Base-by-base conservation (phyloP, 2,113 vertebrate genomes). In the Zosterops hypoxanthus region DNA sequence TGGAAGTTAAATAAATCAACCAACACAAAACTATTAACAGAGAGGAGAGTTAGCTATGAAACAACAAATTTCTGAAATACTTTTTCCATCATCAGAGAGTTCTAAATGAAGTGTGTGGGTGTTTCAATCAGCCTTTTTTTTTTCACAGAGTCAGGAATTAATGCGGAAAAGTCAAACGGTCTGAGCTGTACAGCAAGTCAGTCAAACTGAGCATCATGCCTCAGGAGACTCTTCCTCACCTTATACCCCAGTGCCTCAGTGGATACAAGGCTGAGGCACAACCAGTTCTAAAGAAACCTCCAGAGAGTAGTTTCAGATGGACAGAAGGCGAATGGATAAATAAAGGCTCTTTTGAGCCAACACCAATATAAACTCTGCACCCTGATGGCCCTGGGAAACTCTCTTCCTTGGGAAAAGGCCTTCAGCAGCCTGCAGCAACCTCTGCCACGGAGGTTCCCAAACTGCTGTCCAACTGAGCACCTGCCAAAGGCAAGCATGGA, bases 401-500 rank as follows among this genome's bases (percentile, higher is more conserved):
- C 1, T 0, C 4, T 44, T 86, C 61, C 89, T 82, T 83, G 72
- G 53, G 55, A 80, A 90, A 90, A 82, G 23, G 73, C 57, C 50
- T 89, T 61, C 70, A 53, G 69, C 65, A 89, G 69, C 60, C 83
- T 92, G 49, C 11, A 34, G 86, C 52, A 96, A 50, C 65, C 69
- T 68, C 81, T 91, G 78, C 69, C 76, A 76, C 1, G 0, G 81
- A 91, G 49, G 53, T 72, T 94, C 69, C 78, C 78, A 72, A 92
- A 69, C 36, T 50, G 81, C 56, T 68, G 42, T 61, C 70, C 78
- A 90, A 42, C 39, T 92, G 84, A 95, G 34, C 0, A 1, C 42
- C 57, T 95, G 73, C 93, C 95, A 95, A 82, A 18, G 57, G 61
- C 92, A 90, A 86, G 88, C 55, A 80, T 2, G 19, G 29, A 92